Conservation (phyloP, 2,113 vertebrate genomes). For the Sylvicapra grimmia region DNA sequence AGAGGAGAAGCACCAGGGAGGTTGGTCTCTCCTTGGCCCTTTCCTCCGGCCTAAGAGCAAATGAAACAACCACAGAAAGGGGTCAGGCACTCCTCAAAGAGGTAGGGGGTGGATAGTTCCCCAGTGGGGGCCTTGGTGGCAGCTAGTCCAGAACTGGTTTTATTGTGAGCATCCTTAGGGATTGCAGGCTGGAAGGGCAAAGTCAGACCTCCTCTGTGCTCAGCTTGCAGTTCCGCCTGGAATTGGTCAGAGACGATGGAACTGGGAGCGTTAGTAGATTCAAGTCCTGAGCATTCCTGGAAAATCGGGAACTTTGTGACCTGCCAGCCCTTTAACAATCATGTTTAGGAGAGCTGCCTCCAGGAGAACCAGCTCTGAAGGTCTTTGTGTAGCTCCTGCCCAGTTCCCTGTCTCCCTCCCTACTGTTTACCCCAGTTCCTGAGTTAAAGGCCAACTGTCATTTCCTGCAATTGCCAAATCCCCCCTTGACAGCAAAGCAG, state of each 20-base stretch:
- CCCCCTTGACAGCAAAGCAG: not conserved
- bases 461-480: not conserved
- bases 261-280: not conserved
- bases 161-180: not conserved
- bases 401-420: not conserved
- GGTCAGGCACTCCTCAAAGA: not conserved
- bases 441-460: not conserved
- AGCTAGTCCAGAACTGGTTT: not conserved
- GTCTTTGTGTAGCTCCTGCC: too few species aligned
- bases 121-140: not conserved
- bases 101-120: not conserved
- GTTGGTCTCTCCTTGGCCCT: not conserved
- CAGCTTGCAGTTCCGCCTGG: not conserved
- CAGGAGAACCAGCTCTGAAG: not conserved
- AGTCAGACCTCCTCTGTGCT: not conserved
- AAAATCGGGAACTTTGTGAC: not conserved
- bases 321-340: not conserved
- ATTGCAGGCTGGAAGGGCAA: not conserved
- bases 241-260: not conserved
- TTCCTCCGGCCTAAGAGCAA: too few species aligned
- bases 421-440: not conserved
- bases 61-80: not conserved
- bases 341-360: not conserved
- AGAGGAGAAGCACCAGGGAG: not conserved
- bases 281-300: not conserved